These are phyloP conservation scores for Mythimna loreyi DNA, from an alignment of 2,888 invertebrate species.

Conservation along the genomic window DNA sequence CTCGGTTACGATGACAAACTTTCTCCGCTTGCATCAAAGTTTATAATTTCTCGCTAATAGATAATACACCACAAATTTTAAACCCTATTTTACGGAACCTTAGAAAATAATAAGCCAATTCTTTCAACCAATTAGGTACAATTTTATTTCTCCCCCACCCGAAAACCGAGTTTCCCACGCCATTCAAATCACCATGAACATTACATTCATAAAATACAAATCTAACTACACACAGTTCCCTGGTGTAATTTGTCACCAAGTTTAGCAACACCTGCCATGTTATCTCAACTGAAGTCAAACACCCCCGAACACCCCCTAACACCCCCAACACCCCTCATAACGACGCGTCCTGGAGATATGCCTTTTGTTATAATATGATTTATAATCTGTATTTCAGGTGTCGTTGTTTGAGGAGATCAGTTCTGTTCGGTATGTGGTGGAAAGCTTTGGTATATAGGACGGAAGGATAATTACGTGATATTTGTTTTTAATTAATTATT, in stretches of 20 bases:
- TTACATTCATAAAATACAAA: constrained; percentile 41
- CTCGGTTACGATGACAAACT: no score
- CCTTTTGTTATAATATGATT: constrained; percentile 64
- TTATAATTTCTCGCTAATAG: no score
- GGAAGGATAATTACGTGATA: neutral
- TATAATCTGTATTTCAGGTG: constrained; percentile 58
- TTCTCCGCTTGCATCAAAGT: no score
- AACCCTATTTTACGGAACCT: no score
- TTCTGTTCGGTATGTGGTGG: constrained; percentile 40
- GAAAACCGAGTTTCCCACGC: constrained; percentile 5
- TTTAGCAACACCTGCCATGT: constrained; percentile 67
- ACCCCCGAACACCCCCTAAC: constrained; percentile 27
- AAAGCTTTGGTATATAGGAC: neutral
- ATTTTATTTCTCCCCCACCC: neutral
- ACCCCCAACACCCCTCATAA: constrained; percentile 33
- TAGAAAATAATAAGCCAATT: neutral
- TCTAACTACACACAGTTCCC: constrained; percentile 52
- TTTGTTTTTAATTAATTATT: constrained; percentile 33
- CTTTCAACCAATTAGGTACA: neutral
- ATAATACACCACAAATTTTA: no score
- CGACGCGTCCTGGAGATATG: constrained; percentile 61
- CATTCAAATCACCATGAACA: constrained; percentile 32
- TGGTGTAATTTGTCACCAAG: constrained; percentile 67
- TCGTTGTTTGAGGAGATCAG: constrained; percentile 45
- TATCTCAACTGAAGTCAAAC: constrained; percentile 65